Evolutionary conservation across 37 sponge, comb jelly and placozoan genomes (phyloP), one percentile per base, ranked within the genome.

Genomic region (Theonella swinhoei): DNA sequence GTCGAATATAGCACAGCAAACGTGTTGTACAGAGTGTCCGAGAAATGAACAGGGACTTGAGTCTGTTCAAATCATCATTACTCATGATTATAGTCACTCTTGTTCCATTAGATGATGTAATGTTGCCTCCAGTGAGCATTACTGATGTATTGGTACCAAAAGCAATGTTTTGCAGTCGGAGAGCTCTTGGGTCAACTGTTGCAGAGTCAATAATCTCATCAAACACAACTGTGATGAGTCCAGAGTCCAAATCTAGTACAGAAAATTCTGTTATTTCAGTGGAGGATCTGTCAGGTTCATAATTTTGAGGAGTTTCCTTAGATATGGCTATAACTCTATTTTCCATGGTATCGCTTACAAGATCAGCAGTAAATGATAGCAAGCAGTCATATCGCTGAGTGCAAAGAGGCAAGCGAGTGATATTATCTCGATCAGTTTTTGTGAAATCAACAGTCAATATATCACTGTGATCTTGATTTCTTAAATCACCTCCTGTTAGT

Each of bases 171-270:
- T 89, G 89, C 40, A 96, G 77, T 29, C 85, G 40, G 23, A 96
- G 79, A 35, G 88, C 78, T 24, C 85, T 83, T 22, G 79, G 71
- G 64, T 91, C 70, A 0, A 91, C 68, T 22, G 90, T 84, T 33
- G 92, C 78, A 17, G 90, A 88, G 77, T 86, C 77, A 20, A 96
- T 91, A 26, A 89, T 84, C 68, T 94, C 97, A 3, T 79, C 80
- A 76, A 96, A 96, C 23, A 75, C 71, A 29, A 96, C 70, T 17
- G 68, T 80, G 3, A 96, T 14, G 24, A 82, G 24, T 5, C 97
- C 97, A 25, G 78, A 68, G 79, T 96, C 67, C 28, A 96, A 64
- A 77, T 96, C 97, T 34, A 96, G 62, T 3, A 59, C n/a, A 26
- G 35, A 47, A 76, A 96, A 96, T 42, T 80, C 62, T 2, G 36